Evolutionary conservation across 2,113 vertebrate species (phyloP).

Genomic region (Gasterosteus aculeatus): DNA sequence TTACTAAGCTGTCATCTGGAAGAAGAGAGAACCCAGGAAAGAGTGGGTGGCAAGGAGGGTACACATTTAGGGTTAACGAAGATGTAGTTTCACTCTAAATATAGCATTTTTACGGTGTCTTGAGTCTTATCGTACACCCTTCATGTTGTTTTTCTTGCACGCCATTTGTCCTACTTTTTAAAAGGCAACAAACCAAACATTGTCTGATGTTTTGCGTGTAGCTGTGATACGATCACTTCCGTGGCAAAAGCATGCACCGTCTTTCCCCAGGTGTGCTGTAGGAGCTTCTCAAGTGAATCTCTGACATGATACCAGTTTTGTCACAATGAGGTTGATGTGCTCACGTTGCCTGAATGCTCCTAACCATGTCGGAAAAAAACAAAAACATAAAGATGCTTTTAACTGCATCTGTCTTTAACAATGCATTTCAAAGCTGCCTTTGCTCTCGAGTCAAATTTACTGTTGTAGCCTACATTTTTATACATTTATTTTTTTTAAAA

Average conservation of each 20-base stretch:
- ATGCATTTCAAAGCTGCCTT: not conserved
- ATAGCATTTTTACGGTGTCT: slow-evolving; percentile 48
- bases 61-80: slow-evolving; percentile 67
- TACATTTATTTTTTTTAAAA: slow-evolving; percentile 11
- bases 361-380: slow-evolving; percentile 6
- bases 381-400: slow-evolving; percentile 9
- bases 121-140: slow-evolving; percentile 19
- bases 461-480: not conserved
- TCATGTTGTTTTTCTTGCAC: slow-evolving; percentile 35
- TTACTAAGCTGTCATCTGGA: slow-evolving; percentile 57
- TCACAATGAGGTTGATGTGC: slow-evolving; percentile 72
- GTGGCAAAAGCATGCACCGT: slow-evolving; percentile 29
- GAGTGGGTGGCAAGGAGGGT: slow-evolving; percentile 70
- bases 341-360: slow-evolving; percentile 26
- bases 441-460: slow-evolving; percentile 1
- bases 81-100: slow-evolving; percentile 76
- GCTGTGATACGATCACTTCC: slow-evolving; percentile 62
- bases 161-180: slow-evolving; percentile 68
- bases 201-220: slow-evolving; percentile 65
- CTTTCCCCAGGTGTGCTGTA: slow-evolving; percentile 67
- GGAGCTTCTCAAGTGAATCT: slow-evolving; percentile 48
- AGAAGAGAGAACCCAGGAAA: slow-evolving; percentile 63
- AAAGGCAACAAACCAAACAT: slow-evolving; percentile 55
- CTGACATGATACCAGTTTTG: slow-evolving; percentile 63
- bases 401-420: slow-evolving; percentile 8